Evolutionary conservation across 2,888 invertebrate genomes (phyloP).

Genomic region (Drosophila parthenogenetica): DNA sequence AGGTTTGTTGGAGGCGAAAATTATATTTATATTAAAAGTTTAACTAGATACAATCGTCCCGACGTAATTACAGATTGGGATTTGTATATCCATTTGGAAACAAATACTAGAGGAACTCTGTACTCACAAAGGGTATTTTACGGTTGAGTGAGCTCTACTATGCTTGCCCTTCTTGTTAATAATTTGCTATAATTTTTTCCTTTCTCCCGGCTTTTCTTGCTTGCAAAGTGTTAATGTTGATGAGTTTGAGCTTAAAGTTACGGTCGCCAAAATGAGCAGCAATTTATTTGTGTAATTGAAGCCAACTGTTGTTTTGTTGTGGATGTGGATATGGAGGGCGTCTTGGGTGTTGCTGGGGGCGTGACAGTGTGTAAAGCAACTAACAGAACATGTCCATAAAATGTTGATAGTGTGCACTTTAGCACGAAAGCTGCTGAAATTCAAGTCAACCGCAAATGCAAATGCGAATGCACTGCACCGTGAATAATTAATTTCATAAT

Average conservation of each 20-base stretch:
- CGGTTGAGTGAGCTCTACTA: too few relatives aligned
- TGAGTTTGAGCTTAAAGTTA: slow-evolving; percentile 37
- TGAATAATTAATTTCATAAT: slow-evolving; percentile 81
- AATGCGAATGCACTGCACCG: slow-evolving; percentile 60
- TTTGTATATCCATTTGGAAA: too few relatives aligned
- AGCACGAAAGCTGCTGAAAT: slow-evolving; percentile 36
- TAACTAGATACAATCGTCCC: too few relatives aligned
- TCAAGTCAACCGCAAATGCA: slow-evolving; percentile 50
- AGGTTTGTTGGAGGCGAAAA: too few relatives aligned
- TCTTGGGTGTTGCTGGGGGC: neutral
- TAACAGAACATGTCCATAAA: slow-evolving; percentile 51
- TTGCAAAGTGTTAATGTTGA: slow-evolving; percentile 55
- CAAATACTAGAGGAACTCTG: too few relatives aligned
- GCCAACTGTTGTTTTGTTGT: slow-evolving; percentile 13
- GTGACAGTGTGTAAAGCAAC: slow-evolving; percentile 8
- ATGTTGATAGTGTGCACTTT: slow-evolving; percentile 46
- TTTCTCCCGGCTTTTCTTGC: slow-evolving; percentile 9
- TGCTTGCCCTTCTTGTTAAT: slow-evolving; percentile 42
- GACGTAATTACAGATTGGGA: too few relatives aligned
- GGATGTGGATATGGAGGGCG: neutral
- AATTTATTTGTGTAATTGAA: slow-evolving; percentile 59
- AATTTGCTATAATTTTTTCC: slow-evolving; percentile 42
- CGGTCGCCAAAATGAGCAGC: slow-evolving; percentile 31
- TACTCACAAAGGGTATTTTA: too few relatives aligned
- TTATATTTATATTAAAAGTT: too few relatives aligned